A percentile compares a stretch with the other conserved stretches of the same genome.
These are phyloP conservation scores for Holacanthus passer DNA, from an alignment of 2,113 vertebrate species.

Conservation along the genomic window DNA sequence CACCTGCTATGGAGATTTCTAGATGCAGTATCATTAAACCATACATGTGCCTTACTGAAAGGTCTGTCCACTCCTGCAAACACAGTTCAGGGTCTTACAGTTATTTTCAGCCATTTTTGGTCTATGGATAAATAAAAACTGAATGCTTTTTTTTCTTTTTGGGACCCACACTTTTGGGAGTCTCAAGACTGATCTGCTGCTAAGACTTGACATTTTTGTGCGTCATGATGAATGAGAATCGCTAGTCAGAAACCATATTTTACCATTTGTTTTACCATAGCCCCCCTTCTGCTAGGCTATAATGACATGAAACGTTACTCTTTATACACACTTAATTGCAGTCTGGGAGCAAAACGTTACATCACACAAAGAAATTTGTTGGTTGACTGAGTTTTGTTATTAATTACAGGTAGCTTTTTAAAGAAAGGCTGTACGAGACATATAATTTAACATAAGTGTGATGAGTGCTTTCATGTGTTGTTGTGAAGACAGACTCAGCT, in stretches of 20 bases:
- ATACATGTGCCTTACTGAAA: neutral
- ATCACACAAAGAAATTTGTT: neutral
- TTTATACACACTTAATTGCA: neutral
- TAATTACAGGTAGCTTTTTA: conserved; percentile 4
- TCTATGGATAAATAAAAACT: neutral
- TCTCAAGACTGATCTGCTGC: conserved; percentile 1
- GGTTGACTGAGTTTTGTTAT: neutral
- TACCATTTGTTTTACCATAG: neutral
- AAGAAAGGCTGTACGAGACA: neutral
- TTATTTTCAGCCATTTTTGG: conserved; percentile 13
- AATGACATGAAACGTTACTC: neutral
- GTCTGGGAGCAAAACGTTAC: neutral
- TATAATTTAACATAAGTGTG: neutral
- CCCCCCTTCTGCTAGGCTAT: neutral
- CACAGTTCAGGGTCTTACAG: neutral
- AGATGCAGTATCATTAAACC: neutral
- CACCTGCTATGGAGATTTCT: neutral
- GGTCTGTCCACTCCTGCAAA: neutral
- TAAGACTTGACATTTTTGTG: neutral
- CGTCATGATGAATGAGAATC: neutral
- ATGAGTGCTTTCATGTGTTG: neutral
- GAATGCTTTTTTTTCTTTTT: rapidly evolving
- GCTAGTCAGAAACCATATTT: neutral
- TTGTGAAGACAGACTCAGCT: neutral
- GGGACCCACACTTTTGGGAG: neutral